Base-by-base conservation (phyloP, 64 coral and sea anemone genomes). In the Stichodactyla mertensii region DNA sequence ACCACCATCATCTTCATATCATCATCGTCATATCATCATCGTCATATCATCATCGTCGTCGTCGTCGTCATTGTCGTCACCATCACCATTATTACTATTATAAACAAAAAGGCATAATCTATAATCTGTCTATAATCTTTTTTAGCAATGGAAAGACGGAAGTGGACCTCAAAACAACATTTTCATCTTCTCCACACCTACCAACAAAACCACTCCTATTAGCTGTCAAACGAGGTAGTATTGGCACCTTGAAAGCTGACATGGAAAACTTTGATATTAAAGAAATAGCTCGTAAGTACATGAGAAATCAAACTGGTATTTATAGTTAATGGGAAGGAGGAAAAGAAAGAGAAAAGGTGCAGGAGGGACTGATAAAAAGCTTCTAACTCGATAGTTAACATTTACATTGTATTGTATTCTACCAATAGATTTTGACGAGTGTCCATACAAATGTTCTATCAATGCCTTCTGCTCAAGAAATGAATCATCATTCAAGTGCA, bases 391-490 rank as follows among this genome's bases (percentile, higher is more conserved):
- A 61, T 61, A 45, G 2, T 20, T 59, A 57, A 57, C 20, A 27
- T 59, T 15, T 22, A 36, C 5, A 55, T 59, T 71, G 16, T 16
- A 64, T 2, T 28, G 62, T 52, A 31, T 11, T 74, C 23, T 22
- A 24, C 36, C 36, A 4, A 81, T 54, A 96, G 94, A 96, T 56
- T 86, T 84, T 62, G 27, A 79, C 52, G 94, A 96, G 14, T 96
- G 94, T 88, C 91, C 94, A 85, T 10, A 87, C 0, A 88, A 82
- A 36, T 96, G 94, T 80, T 92, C 91, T 71, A 64, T 58, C 22
- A n/a, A 71, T 12, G 88, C 94, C 0, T 85, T 87, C 83, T 96
- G 94, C 61, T 82, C 79, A 55, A 87, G 94, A 82, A 96, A 96
- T 10, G 91, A 57, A 82, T 89, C 94, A 54, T 88, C 64, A 16